Percentiles rank a stretch among this genome's conserved stretches.
Evolutionary conservation across 1,140 invertebrate species (phyloP).

Genomic region (Muscidifurax raptorellus): DNA sequence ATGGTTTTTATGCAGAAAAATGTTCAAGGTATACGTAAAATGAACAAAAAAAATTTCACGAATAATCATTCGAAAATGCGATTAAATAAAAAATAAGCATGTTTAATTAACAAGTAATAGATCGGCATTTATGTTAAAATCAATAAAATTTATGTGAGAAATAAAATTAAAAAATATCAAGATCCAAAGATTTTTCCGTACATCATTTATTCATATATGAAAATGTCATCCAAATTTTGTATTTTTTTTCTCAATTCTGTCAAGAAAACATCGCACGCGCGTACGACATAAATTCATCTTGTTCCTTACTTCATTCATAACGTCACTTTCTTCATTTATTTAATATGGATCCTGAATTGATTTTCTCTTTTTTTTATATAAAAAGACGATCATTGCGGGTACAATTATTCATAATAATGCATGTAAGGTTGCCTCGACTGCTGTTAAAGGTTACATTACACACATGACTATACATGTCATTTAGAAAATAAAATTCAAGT

Average conservation of each 20-base stretch:
- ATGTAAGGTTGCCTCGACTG: conserved; percentile 41
- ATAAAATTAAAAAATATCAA: conserved; percentile 1
- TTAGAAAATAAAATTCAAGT: conserved; percentile 3
- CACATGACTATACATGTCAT: conserved; percentile 35
- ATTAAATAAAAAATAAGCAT: too few species aligned
- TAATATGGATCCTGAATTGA: conserved; percentile 28
- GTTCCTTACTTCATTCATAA: conserved; percentile 41
- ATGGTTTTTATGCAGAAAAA: too few species aligned
- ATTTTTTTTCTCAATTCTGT: conserved; percentile 24
- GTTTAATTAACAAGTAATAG: too few species aligned
- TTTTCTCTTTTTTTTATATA: conserved; percentile 45
- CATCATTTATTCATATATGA: conserved; percentile 56
- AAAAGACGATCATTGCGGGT: conserved; percentile 24
- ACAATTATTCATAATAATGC: conserved; percentile 37
- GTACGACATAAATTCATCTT: conserved; percentile 23
- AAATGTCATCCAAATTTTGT: conserved; percentile 55
- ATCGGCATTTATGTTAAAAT: too few species aligned
- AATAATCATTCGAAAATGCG: too few species aligned
- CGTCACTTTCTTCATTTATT: conserved; percentile 31
- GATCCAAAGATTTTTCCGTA: conserved; percentile 39
- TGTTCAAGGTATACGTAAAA: too few species aligned
- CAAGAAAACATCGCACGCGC: conserved; percentile 32
- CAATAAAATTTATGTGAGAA: too few species aligned
- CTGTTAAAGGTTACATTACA: conserved; percentile 33
- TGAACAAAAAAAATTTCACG: too few species aligned